Base-by-base conservation (phyloP, 2,888 invertebrate species). In the Halocaridina rubra region DNA sequence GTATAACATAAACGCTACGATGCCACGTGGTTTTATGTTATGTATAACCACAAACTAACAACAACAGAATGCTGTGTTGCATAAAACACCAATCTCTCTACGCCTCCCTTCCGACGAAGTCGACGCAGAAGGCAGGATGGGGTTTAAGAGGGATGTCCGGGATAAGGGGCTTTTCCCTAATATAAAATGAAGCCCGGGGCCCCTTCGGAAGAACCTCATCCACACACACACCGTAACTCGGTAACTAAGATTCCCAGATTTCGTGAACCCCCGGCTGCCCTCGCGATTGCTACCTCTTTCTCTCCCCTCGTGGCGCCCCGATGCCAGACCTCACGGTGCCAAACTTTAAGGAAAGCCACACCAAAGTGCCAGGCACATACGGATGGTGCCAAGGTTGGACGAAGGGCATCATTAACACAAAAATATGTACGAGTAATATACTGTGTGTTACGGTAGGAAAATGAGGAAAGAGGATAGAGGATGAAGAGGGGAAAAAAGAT, bases 321-420 rank as follows among this genome's bases (percentile, higher is more conserved):
- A 33, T 77, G 76, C 76, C 76, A 77, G 76, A 53, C 76, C 22
- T 32, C 32, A 10, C 19, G 24, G 59, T 30, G 30, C 10, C 32
- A 13, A 30, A 57, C 19, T 30, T 22, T 16, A 29, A 24, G 53
- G 24, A 19, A 10, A 33, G 13, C 3, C 22, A 30, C 22, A 61
- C 76, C 76, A 61, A 59, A 32, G 59, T 77, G 76, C 76, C 76
- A 77, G 76, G 59, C 61, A 30, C 61, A 77, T 59, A 22, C 29
- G 59, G 76, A 59, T 19, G 76, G 76, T 77, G 76, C 76, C 76
- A 77, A 59, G 32, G 76, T 19, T 19, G 57, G 22, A 57, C 19
- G 16, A 53, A 22, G 32, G 33, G 61, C 76, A 59, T 33, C 13
- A 39, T 39, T 39, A 2, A 8, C 74, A 24, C 74, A 13, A 22